A percentile compares a stretch with the other conserved stretches of the same genome.
Evolutionary conservation across 1,140 invertebrate genomes (phyloP).

Genomic region (Sarcophaga bullata): DNA sequence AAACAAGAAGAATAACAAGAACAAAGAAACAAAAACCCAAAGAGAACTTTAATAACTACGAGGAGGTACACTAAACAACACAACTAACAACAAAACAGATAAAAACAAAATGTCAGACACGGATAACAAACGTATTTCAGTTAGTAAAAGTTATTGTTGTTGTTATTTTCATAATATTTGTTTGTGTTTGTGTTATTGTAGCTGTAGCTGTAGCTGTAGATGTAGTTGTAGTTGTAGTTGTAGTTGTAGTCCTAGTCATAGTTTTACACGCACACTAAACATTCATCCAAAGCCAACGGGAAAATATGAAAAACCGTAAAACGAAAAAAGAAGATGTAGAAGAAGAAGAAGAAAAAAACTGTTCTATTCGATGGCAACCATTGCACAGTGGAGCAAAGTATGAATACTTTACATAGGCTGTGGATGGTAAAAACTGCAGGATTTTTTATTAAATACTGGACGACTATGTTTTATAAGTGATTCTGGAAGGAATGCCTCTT

Average conservation of each 20-base stretch:
- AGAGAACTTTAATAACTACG: no score
- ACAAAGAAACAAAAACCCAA: no score
- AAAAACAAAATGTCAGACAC: constrained; percentile 23
- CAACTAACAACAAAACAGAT: constrained; percentile 10
- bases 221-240: background rate
- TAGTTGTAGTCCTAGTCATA: background rate
- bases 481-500: no score
- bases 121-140: constrained; percentile 7
- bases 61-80: background rate
- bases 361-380: background rate
- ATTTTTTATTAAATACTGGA: no score
- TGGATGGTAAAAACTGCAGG: no score
- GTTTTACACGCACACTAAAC: background rate
- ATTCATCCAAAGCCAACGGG: background rate
- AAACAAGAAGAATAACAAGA: no score
- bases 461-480: no score
- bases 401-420: background rate
- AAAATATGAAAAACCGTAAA: background rate
- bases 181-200: background rate
- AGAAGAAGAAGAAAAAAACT: background rate
- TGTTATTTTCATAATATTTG: no score
- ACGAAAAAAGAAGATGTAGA: background rate
- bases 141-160: background rate
- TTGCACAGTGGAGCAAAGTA: background rate
- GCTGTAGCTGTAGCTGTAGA: background rate